phyloP scores from a whole-genome alignment of 2,888 invertebrate species.

The Lamellibrachia columna region DNA sequence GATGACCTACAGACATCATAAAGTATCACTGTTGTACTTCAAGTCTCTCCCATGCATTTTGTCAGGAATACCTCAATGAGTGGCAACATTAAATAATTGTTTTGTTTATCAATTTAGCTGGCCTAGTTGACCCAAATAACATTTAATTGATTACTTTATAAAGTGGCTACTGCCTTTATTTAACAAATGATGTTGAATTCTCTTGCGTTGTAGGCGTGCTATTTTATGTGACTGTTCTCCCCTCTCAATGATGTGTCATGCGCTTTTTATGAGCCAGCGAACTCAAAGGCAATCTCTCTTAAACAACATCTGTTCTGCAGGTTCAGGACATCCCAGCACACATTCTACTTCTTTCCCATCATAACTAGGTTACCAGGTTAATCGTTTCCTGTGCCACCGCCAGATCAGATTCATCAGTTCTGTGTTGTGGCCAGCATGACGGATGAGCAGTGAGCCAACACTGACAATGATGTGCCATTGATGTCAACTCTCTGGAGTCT shows the following conservation, averaged over 20 bases:
- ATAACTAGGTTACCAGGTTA: slow-evolving; percentile 3
- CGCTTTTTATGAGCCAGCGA: background rate
- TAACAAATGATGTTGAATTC: background rate
- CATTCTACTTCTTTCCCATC: background rate
- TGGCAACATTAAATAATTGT: background rate
- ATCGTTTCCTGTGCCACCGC: background rate
- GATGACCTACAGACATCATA: no score
- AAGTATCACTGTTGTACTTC: background rate
- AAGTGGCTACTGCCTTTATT: background rate
- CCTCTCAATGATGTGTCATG: background rate
- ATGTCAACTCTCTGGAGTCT: background rate
- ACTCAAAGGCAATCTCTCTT: background rate
- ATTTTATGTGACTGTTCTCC: background rate
- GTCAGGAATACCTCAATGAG: background rate
- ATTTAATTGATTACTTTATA: background rate
- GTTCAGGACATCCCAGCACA: background rate
- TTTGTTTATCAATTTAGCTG: background rate
- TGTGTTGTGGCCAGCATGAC: background rate
- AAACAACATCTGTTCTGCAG: background rate
- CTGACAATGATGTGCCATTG: background rate
- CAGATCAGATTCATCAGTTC: background rate
- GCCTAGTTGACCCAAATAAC: background rate
- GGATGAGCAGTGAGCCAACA: background rate
- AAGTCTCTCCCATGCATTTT: background rate
- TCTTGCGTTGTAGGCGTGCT: background rate